Evolutionary conservation across 2,888 invertebrate species (phyloP).

Genomic region (Caenorhabditis uteleia): DNA sequence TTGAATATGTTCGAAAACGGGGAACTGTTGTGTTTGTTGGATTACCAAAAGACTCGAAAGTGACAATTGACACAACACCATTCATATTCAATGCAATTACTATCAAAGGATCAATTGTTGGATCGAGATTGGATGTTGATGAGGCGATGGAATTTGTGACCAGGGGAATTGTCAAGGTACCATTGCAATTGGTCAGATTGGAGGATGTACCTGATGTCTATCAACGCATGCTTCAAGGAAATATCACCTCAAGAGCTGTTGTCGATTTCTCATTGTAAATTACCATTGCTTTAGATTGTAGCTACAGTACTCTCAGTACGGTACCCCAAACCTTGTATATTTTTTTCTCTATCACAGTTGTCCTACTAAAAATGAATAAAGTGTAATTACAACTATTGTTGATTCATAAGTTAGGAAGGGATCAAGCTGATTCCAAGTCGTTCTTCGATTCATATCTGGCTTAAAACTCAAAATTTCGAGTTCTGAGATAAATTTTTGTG

Average conservation of each 20-base stretch:
- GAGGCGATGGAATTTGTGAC: constrained; percentile 49
- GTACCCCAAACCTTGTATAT: too few species aligned
- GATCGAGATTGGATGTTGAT: constrained; percentile 45
- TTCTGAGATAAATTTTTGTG: too few species aligned
- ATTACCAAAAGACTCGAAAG: constrained; percentile 42
- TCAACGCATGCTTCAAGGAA: constrained; percentile 28
- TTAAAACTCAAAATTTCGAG: too few species aligned
- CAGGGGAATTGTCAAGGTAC: constrained; percentile 47
- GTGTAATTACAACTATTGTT: too few species aligned
- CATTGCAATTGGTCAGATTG: constrained; percentile 39
- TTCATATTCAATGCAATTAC: constrained; percentile 42
- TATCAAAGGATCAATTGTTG: constrained; percentile 48
- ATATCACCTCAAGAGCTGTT: constrained; percentile 30
- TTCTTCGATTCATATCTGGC: too few species aligned
- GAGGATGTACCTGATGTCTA: constrained; percentile 36
- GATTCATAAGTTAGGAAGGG: too few species aligned
- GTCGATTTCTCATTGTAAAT: constrained; percentile 34
- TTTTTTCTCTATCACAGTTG: too few species aligned
- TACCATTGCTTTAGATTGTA: too few species aligned
- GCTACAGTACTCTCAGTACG: too few species aligned
- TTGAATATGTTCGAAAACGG: constrained; percentile 46
- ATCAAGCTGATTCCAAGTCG: too few species aligned
- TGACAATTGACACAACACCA: constrained; percentile 35
- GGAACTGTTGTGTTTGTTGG: constrained; percentile 50
- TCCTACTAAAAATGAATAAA: too few species aligned